Percentiles rank a stretch among this genome's conserved stretches.
phyloP scores from a whole-genome alignment of 2,888 invertebrate genomes.

The Drosophila mimetica region DNA sequence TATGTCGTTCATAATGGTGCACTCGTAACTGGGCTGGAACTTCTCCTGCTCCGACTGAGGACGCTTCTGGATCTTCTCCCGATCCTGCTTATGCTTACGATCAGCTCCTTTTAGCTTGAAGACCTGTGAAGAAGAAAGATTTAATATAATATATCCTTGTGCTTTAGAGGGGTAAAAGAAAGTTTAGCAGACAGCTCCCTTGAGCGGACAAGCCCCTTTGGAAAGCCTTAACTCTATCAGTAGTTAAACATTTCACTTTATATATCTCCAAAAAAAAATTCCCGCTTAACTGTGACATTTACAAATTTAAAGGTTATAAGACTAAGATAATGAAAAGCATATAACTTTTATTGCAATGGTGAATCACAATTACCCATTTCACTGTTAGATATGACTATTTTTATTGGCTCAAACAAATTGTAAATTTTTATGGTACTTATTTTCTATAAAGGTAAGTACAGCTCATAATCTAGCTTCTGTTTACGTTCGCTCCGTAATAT shows the following conservation, averaged over 20 bases:
- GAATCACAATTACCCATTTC: background rate
- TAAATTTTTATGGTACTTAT: background rate
- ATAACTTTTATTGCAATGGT: too few species aligned
- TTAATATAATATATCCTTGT: background rate
- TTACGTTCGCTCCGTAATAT: background rate
- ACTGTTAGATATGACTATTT: background rate
- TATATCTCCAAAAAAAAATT: too few species aligned
- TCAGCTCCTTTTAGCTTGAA: slow-evolving; percentile 98
- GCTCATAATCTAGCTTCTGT: background rate
- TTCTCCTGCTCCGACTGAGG: slow-evolving; percentile 94
- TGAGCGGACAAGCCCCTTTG: background rate
- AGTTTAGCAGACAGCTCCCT: background rate
- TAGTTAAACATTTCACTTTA: too few species aligned
- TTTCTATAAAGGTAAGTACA: background rate
- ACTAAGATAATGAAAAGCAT: background rate
- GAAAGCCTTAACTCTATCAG: too few species aligned
- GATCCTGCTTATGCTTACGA: slow-evolving; percentile 97
- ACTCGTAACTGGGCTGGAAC: slow-evolving; percentile 97
- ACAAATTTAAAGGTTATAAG: too few species aligned
- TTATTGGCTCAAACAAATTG: background rate
- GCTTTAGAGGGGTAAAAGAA: background rate
- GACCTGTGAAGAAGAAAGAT: slow-evolving; percentile 84
- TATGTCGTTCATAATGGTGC: slow-evolving; percentile 96
- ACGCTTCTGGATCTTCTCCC: slow-evolving; percentile 95
- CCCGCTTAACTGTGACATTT: too few species aligned